These are phyloP conservation scores for Calephelis virginiensis DNA, from an alignment of 1,140 invertebrate species.

Conservation along the genomic window DNA sequence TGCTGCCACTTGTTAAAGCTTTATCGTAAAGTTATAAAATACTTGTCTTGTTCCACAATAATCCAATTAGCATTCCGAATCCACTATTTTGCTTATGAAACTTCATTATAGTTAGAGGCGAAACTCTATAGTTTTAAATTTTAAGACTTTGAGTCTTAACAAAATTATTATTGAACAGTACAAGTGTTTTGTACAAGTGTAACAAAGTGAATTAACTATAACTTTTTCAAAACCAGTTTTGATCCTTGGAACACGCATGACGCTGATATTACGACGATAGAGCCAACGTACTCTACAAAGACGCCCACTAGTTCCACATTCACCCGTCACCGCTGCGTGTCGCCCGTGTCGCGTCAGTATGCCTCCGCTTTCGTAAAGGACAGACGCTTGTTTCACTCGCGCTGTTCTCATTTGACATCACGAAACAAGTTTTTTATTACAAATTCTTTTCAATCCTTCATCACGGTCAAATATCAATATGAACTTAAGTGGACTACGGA, in stretches of 20 bases:
- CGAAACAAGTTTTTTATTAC: slow-evolving; percentile 65
- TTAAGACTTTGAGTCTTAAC: too few species aligned
- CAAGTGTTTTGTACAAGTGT: too few species aligned
- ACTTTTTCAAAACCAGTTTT: neutral
- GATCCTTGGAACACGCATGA: slow-evolving; percentile 20
- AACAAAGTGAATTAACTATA: too few species aligned
- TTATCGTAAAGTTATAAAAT: too few species aligned
- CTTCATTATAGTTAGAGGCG: too few species aligned
- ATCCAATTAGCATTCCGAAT: too few species aligned
- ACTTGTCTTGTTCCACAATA: too few species aligned
- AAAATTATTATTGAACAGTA: too few species aligned
- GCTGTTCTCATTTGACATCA: slow-evolving; percentile 31
- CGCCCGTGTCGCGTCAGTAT: slow-evolving; percentile 57
- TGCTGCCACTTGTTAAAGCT: too few species aligned
- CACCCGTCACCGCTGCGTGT: slow-evolving; percentile 42
- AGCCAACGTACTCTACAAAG: slow-evolving; percentile 35
- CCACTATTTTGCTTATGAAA: too few species aligned
- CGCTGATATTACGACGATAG: slow-evolving; percentile 11
- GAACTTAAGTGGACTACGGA: slow-evolving; percentile 41
- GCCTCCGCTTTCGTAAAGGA: slow-evolving; percentile 45
- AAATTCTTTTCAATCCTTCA: slow-evolving; percentile 32
- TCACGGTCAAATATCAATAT: slow-evolving; percentile 41
- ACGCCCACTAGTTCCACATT: slow-evolving; percentile 56
- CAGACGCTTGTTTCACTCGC: slow-evolving; percentile 46
- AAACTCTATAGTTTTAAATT: too few species aligned